Base-by-base conservation (phyloP, 2,888 invertebrate species). In the Dolichomitus sp. region DNA sequence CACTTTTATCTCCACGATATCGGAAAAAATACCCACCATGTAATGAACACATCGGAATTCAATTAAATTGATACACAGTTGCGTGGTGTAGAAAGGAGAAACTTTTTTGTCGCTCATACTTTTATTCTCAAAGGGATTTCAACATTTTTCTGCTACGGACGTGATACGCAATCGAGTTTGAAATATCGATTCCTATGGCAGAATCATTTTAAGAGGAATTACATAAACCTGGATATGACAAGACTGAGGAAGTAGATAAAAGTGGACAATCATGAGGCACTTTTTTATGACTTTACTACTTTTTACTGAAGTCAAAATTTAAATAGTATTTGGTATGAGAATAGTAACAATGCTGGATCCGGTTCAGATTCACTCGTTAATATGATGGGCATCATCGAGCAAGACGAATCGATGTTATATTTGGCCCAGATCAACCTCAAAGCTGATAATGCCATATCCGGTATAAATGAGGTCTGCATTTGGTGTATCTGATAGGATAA, bases 41-140 rank as follows among this genome's bases (percentile, higher is more conserved):
- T 61, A 33, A 59, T 72, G 45, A 72, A 61, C 6, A 59, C 45
- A 72, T 61, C 48, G 61, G 14, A 48, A 59, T 59, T 7, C 48
- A 45, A 72, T 72, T 19, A 6, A 59, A 61, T 19, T 42, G 45
- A 61, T 59, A 33, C 14, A 30, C 4, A 54, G 27, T 52, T 11
- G 37, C 27, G 14, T 17, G 40, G n/a, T 7, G 3, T 23, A 40
- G 11, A n/a, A n/a, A 52, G 37, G 54, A 52, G 2, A 11, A 6
- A 52, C 12, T 19, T 23, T 40, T 1, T 40, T 40, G 11, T 40
- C 40, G 4, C 33, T 61, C 33, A 33, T 59, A 33, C 2, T 33
- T 27, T 33, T 6, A 6, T 59, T 33, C 33, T 4, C 52, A 52
- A 52, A 19, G 27, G 19, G 1, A 52, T 12, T 52, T 23, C 23